Conservation (phyloP, 2,797 vertebrate genomes). For the Hipposideros larvatus region DNA sequence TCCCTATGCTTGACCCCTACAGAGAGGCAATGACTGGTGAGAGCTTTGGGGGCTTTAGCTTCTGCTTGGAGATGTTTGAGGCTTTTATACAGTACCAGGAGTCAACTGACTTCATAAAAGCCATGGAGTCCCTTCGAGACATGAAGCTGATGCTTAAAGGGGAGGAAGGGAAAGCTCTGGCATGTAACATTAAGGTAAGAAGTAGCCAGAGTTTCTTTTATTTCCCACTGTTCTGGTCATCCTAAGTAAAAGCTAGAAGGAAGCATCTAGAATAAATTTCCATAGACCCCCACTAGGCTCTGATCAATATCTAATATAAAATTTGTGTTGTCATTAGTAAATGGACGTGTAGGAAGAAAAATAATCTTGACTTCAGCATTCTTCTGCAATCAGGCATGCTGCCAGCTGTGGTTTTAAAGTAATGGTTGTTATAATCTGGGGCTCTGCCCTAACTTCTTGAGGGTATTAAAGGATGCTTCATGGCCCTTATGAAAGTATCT, state of each 20-base stretch:
- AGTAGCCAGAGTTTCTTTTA: slow-evolving; percentile 37
- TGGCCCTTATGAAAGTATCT: not conserved
- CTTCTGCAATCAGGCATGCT: slow-evolving; percentile 22
- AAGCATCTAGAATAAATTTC: slow-evolving; percentile 59
- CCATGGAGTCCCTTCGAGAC: slow-evolving; percentile 85
- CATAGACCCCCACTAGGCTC: slow-evolving; percentile 19
- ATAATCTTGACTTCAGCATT: not conserved
- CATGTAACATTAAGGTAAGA: slow-evolving; percentile 89
- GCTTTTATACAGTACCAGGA: slow-evolving; percentile 87
- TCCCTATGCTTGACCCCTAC: slow-evolving; percentile 88
- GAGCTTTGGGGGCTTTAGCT: slow-evolving; percentile 76
- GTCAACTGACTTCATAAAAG: slow-evolving; percentile 82
- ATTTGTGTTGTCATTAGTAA: slow-evolving; percentile 25
- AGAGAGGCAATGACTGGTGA: slow-evolving; percentile 84
- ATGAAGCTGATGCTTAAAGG: slow-evolving; percentile 88
- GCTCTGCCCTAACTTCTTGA: not conserved
- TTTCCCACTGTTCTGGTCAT: slow-evolving; percentile 46
- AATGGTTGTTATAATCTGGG: slow-evolving; percentile 22
- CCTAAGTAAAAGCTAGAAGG: slow-evolving; percentile 24
- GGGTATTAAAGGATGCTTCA: slow-evolving; percentile 16
- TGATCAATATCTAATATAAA: not conserved
- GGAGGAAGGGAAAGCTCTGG: slow-evolving; percentile 87
- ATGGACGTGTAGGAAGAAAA: slow-evolving; percentile 52
- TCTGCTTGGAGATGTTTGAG: slow-evolving; percentile 86
- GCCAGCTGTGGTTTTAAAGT: slow-evolving; percentile 27